Conservation (phyloP, 2,113 vertebrate genomes). For the Xenopus borealis region DNA sequence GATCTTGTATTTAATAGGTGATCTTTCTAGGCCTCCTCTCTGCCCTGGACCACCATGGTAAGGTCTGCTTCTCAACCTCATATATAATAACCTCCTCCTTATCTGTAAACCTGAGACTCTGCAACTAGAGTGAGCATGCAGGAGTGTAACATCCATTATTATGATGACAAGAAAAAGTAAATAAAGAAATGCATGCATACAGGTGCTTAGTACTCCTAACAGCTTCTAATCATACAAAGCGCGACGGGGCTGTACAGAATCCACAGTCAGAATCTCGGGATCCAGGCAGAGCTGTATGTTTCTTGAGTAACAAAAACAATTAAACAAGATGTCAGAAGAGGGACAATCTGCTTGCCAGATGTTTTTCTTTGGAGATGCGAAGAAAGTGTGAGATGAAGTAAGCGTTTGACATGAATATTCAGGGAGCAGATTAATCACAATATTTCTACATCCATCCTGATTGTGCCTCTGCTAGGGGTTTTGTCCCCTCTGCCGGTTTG, state of each 20-base stretch:
- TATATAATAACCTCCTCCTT: no score
- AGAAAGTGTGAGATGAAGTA: constrained; percentile 82
- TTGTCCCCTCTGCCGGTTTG: constrained; percentile 16
- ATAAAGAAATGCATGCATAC: no score
- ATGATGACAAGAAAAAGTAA: no score
- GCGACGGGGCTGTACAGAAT: background rate
- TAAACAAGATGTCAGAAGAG: constrained; percentile 68
- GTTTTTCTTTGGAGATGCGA: constrained; percentile 77
- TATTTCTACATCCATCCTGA: constrained; percentile 61
- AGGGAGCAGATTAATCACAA: constrained; percentile 80
- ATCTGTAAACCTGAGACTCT: no score
- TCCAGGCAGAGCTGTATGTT: constrained; percentile 50
- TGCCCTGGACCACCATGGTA: no score
- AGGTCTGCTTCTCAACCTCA: no score
- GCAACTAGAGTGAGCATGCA: no score
- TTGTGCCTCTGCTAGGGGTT: constrained; percentile 61
- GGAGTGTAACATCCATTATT: no score
- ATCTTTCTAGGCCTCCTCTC: no score
- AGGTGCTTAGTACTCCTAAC: no score
- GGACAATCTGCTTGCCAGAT: constrained; percentile 75
- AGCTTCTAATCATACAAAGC: background rate
- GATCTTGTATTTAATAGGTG: no score
- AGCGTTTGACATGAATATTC: constrained; percentile 79
- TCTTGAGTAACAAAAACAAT: constrained; percentile 62
- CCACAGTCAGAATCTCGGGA: background rate